These are phyloP conservation scores for Drosophila emarginata DNA, from an alignment of 2,888 invertebrate species.

Conservation along the genomic window DNA sequence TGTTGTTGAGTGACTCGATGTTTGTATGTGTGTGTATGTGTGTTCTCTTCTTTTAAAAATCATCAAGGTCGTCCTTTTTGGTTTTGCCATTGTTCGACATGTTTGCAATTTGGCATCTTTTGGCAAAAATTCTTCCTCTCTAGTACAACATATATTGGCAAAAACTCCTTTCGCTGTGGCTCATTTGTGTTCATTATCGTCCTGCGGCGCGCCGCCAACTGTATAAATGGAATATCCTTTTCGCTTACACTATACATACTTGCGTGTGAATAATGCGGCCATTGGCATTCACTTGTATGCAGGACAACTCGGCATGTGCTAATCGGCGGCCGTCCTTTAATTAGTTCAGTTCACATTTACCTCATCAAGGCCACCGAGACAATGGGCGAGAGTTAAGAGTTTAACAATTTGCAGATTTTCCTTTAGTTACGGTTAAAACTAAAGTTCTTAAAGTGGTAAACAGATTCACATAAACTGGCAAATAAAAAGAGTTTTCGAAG, in stretches of 20 bases:
- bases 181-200: slow-evolving; percentile 77
- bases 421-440: slow-evolving; percentile 44
- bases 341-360: slow-evolving; percentile 71
- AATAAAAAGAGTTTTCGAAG: slow-evolving; percentile 12
- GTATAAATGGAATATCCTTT: slow-evolving; percentile 48
- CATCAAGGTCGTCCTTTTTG: slow-evolving; percentile 69
- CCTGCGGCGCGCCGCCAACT: slow-evolving; percentile 72
- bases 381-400: slow-evolving; percentile 43
- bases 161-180: slow-evolving; percentile 65
- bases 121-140: slow-evolving; percentile 54
- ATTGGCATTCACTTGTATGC: slow-evolving; percentile 65
- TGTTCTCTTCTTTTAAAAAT: slow-evolving; percentile 46
- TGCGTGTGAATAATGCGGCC: slow-evolving; percentile 80
- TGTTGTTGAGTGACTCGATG: background rate
- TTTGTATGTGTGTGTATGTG: background rate
- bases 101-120: slow-evolving; percentile 50
- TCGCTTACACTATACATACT: slow-evolving; percentile 37
- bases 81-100: slow-evolving; percentile 61
- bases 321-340: slow-evolving; percentile 69
- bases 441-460: slow-evolving; percentile 3
- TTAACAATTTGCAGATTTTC: slow-evolving; percentile 27
- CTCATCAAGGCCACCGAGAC: slow-evolving; percentile 74
- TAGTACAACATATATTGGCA: slow-evolving; percentile 54
- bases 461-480: background rate
- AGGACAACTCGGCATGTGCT: slow-evolving; percentile 60